These are phyloP conservation scores for Tyto alba DNA, from an alignment of 2,113 vertebrate species.

Conservation along the genomic window DNA sequence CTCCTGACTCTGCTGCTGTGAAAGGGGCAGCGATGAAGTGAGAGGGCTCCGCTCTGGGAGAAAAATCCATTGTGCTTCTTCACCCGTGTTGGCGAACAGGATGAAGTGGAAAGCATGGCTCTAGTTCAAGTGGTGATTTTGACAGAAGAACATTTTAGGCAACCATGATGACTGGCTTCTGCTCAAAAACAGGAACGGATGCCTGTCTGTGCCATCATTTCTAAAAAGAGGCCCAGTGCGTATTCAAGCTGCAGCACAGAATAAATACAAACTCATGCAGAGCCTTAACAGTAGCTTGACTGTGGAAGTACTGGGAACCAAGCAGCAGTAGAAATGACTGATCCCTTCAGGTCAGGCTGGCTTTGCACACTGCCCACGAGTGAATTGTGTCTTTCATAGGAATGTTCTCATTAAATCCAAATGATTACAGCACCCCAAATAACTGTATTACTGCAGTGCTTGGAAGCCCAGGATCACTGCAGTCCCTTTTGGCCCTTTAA, in stretches of 20 bases:
- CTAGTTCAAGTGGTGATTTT: not conserved
- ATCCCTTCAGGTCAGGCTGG: not conserved
- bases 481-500: not conserved
- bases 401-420: conserved; percentile 22
- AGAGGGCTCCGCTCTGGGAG: rapidly evolving
- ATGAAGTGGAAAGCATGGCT: not conserved
- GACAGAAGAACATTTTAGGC: not conserved
- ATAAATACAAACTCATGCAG: not conserved
- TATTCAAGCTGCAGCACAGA: not conserved
- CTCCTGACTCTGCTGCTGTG: not conserved
- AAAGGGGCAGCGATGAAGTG: not conserved
- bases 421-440: not conserved
- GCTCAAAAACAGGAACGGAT: not conserved
- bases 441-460: not conserved
- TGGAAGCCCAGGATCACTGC: not conserved
- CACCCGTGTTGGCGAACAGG: not conserved
- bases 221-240: not conserved
- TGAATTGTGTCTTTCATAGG: conserved; percentile 43
- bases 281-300: not conserved
- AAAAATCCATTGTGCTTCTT: not conserved
- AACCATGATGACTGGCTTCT: not conserved
- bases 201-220: not conserved
- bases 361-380: rapidly evolving
- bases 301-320: not conserved
- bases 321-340: not conserved